A percentile compares a stretch with the other conserved stretches of the same genome.
Conservation (phyloP, 2,888 invertebrate species). For the Limnephilus marmoratus region DNA sequence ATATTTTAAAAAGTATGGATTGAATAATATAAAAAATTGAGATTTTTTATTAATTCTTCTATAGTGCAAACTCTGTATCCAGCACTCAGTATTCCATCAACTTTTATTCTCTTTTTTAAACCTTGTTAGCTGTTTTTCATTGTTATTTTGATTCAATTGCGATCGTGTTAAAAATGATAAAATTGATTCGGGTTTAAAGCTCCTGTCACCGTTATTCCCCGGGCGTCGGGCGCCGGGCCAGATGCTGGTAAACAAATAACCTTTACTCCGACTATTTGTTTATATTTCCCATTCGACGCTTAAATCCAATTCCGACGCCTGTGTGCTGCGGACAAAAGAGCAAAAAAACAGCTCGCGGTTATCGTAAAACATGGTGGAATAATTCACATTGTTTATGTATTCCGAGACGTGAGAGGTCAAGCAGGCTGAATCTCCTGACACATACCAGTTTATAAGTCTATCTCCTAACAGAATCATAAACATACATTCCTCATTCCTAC, state of each 20-base stretch:
- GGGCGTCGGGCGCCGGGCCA: background rate
- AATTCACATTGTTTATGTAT: slow-evolving; percentile 50
- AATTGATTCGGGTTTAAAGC: background rate
- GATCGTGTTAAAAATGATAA: background rate
- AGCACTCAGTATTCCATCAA: no score
- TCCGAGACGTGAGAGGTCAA: slow-evolving; percentile 47
- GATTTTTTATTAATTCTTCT: no score
- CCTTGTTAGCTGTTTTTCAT: background rate
- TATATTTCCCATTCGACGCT: background rate
- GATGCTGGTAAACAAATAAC: slow-evolving; percentile 20
- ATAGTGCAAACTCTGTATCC: no score
- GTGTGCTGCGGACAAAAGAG: slow-evolving; percentile 26
- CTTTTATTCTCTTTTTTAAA: background rate
- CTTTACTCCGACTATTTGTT: slow-evolving; percentile 10
- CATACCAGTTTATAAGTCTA: slow-evolving; percentile 12
- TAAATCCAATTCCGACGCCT: slow-evolving; percentile 24
- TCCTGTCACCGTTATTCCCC: background rate
- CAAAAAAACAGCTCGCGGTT: slow-evolving; percentile 47
- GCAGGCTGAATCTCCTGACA: background rate
- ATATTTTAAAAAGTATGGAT: no score
- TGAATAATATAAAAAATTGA: background rate
- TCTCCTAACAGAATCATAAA: background rate
- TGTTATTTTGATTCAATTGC: background rate
- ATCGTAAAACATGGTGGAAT: slow-evolving; percentile 55
- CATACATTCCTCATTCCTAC: background rate